A percentile compares a stretch with the other conserved stretches of the same genome.
phyloP scores from a whole-genome alignment of 2,888 invertebrate species.

The Bombyx huttoni region DNA sequence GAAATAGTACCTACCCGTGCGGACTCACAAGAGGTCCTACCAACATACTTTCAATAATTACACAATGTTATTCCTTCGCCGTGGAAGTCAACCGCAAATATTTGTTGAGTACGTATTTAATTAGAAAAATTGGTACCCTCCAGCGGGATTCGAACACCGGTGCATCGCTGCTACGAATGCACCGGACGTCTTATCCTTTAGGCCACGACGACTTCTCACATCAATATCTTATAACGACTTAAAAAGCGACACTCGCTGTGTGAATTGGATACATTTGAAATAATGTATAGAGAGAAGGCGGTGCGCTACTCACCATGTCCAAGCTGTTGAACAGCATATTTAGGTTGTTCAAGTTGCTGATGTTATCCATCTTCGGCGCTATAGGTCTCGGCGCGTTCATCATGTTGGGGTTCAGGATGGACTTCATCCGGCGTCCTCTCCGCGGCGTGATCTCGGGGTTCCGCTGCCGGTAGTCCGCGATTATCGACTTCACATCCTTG shows the following conservation, averaged over 20 bases:
- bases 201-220: too few species aligned
- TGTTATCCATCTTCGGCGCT: constrained; percentile 49
- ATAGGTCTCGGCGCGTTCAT: constrained; percentile 55
- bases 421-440: constrained; percentile 76
- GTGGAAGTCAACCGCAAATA: too few species aligned
- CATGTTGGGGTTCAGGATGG: constrained; percentile 59
- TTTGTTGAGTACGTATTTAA: too few species aligned
- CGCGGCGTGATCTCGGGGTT: constrained; percentile 82
- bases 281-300: background rate
- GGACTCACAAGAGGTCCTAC: too few species aligned
- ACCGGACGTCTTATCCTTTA: too few species aligned
- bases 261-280: too few species aligned
- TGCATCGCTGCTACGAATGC: too few species aligned
- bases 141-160: too few species aligned
- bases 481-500: constrained; percentile 86
- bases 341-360: constrained; percentile 38
- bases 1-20: too few species aligned
- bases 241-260: background rate
- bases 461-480: constrained; percentile 83
- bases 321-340: constrained; percentile 64
- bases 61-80: too few species aligned
- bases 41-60: too few species aligned
- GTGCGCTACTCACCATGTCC: constrained; percentile 53
- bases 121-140: too few species aligned
- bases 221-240: background rate